Base-by-base conservation (phyloP, 2,113 vertebrate genomes). In the Chrysemys picta region DNA sequence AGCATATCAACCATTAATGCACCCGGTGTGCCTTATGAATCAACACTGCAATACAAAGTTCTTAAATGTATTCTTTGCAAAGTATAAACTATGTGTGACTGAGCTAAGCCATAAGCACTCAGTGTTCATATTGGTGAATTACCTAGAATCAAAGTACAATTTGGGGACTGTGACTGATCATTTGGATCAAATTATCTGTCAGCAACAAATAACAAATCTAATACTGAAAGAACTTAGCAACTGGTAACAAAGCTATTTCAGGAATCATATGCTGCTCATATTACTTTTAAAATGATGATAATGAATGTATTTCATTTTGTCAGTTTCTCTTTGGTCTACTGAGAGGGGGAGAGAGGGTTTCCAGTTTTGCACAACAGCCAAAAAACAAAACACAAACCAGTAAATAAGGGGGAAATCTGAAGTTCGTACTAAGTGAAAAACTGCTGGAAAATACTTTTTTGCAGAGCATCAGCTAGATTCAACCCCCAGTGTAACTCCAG, bases 141-240 rank as follows among this genome's bases (percentile, higher is more conserved):
- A 86, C 93, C 80, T 87, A 76, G 82, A 97, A 97, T 11, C 72
- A 90, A 96, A 96, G 50, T 52, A 82, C 38, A 85, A 82, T 75
- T 69, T 35, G 95, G 85, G 92, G 72, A 82, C 85, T 78, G 24
- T 31, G 9, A 75, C 91, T 54, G 47, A 92, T 49, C 85, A 59
- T 82, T 93, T 82, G 87, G 59, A 89, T 95, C 85, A 95, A 96
- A 97, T 92, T 95, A 97, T 93, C 95, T 72, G 75, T 92, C 90
- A 91, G 53, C 78, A 93, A 96, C 89, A 94, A 91, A 94, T 91
- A 96, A 76, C 62, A 97, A 96, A 78, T 52, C 4, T 25, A 91
- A 85, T 29, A 80, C 14, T 79, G 45, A 91, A 86, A 87, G 80
- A 80, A 83, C 75, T 91, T 87, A 93, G 92, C 84, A 95, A 76